These are phyloP conservation scores for Polymixis flavicincta DNA, from an alignment of 2,888 invertebrate genomes.

Conservation along the genomic window DNA sequence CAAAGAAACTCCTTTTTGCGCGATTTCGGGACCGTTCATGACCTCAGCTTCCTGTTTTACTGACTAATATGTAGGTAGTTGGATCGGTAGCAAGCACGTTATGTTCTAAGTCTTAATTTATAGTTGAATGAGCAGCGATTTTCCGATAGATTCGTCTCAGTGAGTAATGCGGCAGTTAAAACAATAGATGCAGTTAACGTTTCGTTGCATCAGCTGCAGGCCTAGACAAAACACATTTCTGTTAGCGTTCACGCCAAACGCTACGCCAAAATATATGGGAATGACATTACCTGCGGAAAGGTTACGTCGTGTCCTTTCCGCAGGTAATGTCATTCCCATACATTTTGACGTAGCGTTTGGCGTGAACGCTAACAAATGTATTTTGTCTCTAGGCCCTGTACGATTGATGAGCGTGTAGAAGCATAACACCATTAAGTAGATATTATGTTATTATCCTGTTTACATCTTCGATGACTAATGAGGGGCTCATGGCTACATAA, in stretches of 20 bases:
- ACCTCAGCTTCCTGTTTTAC: constrained; percentile 29
- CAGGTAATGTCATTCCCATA: too few relatives aligned
- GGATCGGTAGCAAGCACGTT: constrained; percentile 28
- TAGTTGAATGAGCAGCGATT: constrained; percentile 31
- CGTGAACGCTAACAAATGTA: too few relatives aligned
- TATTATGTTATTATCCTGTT: too few relatives aligned
- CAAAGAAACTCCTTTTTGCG: constrained; percentile 14
- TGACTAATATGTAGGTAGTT: constrained; percentile 27
- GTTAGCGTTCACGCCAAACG: too few relatives aligned
- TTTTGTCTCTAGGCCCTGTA: too few relatives aligned
- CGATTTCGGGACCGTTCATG: constrained; percentile 28
- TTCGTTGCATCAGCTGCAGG: background rate
- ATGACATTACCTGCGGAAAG: too few relatives aligned
- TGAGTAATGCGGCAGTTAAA: constrained; percentile 41
- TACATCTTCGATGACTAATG: background rate
- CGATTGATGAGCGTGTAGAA: constrained; percentile 17
- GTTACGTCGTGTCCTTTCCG: too few relatives aligned
- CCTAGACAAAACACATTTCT: too few relatives aligned
- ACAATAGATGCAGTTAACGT: constrained; percentile 23
- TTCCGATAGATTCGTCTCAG: constrained; percentile 34
- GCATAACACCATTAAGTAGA: too few relatives aligned
- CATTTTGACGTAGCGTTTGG: too few relatives aligned
- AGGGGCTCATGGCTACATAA: too few relatives aligned
- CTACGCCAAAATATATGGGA: too few relatives aligned
- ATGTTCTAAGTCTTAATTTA: constrained; percentile 48